Evolutionary conservation across 2,113 vertebrate genomes (phyloP).

Genomic region (Neogobius melanostomus): DNA sequence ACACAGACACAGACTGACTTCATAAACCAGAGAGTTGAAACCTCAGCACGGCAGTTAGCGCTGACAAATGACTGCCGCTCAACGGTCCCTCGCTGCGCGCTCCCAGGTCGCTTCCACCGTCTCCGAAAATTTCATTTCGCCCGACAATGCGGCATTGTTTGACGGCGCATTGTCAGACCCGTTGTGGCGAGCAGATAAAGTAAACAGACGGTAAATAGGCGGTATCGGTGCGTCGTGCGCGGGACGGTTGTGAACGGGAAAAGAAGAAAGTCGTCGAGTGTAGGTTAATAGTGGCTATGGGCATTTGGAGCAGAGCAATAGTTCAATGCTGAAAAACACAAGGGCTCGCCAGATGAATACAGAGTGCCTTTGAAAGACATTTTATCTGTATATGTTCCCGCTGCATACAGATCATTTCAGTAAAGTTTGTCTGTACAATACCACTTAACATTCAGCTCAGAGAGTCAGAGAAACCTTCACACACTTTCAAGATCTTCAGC

Average conservation of each 20-base stretch:
- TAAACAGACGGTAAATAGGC: slow-evolving; percentile 61
- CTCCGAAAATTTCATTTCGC: slow-evolving; percentile 57
- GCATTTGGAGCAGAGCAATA: slow-evolving; percentile 52
- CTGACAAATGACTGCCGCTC: slow-evolving; percentile 65
- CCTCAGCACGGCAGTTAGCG: slow-evolving; percentile 49
- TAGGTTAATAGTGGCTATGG: slow-evolving; percentile 40
- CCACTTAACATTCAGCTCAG: slow-evolving; percentile 56
- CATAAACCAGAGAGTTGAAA: slow-evolving; percentile 54
- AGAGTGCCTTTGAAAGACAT: slow-evolving; percentile 55
- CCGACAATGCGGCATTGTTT: slow-evolving; percentile 63
- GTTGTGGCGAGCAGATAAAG: slow-evolving; percentile 41
- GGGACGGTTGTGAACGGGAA: slow-evolving; percentile 11
- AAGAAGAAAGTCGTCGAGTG: slow-evolving; percentile 47
- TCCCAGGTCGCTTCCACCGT: slow-evolving; percentile 43
- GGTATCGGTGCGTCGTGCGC: too few relatives aligned
- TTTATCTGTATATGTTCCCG: slow-evolving; percentile 46
- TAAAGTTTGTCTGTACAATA: slow-evolving; percentile 45
- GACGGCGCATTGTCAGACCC: slow-evolving; percentile 40
- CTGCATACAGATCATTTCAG: slow-evolving; percentile 62
- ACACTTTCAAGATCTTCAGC: slow-evolving; percentile 31
- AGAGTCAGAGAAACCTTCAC: slow-evolving; percentile 38
- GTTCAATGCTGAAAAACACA: slow-evolving; percentile 55
- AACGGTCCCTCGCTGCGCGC: slow-evolving; percentile 40
- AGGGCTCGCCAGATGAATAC: slow-evolving; percentile 57
- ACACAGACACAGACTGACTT: slow-evolving; percentile 47